phyloP scores from a whole-genome alignment of 2,113 vertebrate species.

The Oophaga pumilio region DNA sequence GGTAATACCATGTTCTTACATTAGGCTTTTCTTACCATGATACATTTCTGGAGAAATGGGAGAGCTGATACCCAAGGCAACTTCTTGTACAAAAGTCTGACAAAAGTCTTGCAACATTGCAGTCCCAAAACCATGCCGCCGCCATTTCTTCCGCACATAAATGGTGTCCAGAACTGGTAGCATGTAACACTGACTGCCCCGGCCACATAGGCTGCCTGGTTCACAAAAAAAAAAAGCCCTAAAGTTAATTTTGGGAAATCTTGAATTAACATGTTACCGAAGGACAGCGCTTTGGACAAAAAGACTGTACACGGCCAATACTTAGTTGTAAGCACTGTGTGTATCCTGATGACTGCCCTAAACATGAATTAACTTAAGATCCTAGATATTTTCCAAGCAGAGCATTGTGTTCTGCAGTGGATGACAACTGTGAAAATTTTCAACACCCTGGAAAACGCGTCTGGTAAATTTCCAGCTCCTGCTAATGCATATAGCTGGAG shows the following conservation, averaged over 20 bases:
- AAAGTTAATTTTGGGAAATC: background rate
- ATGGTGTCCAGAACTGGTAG: conserved; percentile 87
- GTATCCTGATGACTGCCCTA: background rate
- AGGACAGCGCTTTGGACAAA: background rate
- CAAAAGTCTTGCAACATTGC: conserved; percentile 89
- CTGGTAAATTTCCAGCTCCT: no score
- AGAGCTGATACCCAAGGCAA: conserved; percentile 84
- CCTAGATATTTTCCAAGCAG: background rate
- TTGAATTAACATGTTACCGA: background rate
- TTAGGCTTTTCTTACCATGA: conserved; percentile 72
- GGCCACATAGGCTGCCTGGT: conserved; percentile 78
- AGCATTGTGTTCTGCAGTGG: background rate
- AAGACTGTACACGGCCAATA: background rate
- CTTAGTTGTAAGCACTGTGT: background rate
- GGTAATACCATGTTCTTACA: background rate
- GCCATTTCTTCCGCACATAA: conserved; percentile 76
- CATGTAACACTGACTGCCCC: conserved; percentile 75
- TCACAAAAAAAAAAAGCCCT: background rate
- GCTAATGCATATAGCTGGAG: no score
- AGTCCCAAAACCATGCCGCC: conserved; percentile 79
- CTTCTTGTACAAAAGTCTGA: conserved; percentile 73
- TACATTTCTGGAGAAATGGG: conserved; percentile 85
- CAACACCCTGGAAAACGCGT: no score
- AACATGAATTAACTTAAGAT: background rate
- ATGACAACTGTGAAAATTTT: background rate